A percentile compares a stretch with the other conserved stretches of the same genome.
Evolutionary conservation across 2,888 invertebrate genomes (phyloP).

Genomic region (Rapana venosa): DNA sequence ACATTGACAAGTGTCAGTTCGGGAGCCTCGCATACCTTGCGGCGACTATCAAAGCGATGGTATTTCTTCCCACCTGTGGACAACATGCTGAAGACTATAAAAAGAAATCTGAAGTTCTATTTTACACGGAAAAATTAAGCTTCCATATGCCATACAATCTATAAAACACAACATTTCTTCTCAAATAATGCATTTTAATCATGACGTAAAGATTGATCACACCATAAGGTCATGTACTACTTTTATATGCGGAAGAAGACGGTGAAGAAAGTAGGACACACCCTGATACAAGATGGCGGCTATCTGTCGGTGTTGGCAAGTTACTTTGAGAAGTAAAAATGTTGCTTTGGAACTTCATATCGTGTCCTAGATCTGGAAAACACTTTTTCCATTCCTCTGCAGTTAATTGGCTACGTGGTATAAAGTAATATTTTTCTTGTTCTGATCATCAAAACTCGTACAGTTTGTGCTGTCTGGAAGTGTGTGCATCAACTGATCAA

Average conservation of each 20-base stretch:
- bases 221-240: constrained; percentile 8
- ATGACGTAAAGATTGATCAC: not conserved
- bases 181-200: not conserved
- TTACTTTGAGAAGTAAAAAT: constrained; percentile 39
- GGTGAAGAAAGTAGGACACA: constrained; percentile 43
- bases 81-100: not conserved
- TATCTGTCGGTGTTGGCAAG: constrained; percentile 52
- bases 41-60: constrained; percentile 43
- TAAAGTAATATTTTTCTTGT: not conserved
- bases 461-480: not conserved
- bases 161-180: not conserved
- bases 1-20: constrained; percentile 27
- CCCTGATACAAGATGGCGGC: constrained; percentile 72
- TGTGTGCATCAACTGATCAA: not conserved
- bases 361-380: not conserved
- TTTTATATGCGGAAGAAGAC: constrained; percentile 36
- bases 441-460: not conserved
- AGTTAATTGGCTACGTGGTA: not conserved
- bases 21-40: constrained; percentile 35
- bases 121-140: not conserved
- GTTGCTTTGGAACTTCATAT: constrained; percentile 1
- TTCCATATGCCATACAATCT: not conserved
- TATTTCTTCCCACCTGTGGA: constrained; percentile 30
- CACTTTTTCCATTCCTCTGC: not conserved
- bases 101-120: not conserved